These are phyloP conservation scores for Dusona sp. DNA, from an alignment of 2,888 invertebrate genomes.

Conservation along the genomic window DNA sequence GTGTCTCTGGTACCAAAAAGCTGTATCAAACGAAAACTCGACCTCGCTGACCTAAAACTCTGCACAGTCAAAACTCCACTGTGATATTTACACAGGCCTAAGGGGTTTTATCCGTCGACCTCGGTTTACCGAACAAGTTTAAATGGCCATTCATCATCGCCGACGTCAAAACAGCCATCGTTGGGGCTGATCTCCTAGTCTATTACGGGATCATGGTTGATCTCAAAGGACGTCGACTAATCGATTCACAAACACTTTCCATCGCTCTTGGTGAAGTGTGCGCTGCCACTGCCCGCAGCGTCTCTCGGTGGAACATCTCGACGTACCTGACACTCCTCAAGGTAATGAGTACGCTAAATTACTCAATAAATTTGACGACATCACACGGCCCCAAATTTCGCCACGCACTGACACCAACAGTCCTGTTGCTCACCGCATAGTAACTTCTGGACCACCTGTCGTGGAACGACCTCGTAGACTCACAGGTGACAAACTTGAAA, in stretches of 20 bases:
- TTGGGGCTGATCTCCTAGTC: conserved; percentile 30
- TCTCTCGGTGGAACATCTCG: neutral
- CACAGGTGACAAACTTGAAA: neutral
- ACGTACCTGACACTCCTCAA: neutral
- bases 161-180: conserved; percentile 29
- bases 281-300: neutral
- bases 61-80: neutral
- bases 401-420: neutral
- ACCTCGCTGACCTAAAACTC: neutral
- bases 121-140: conserved; percentile 19
- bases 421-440: neutral
- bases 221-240: no score
- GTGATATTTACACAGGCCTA: conserved; percentile 41
- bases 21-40: neutral
- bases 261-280: neutral
- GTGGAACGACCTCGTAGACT: neutral
- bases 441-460: neutral
- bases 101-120: neutral
- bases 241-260: neutral
- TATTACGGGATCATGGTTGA: conserved; percentile 26
- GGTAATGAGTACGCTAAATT: neutral
- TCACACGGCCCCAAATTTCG: conserved; percentile 7
- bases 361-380: neutral
- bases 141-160: conserved; percentile 47
- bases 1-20: neutral